Evolutionary conservation across 2,113 vertebrate species (phyloP).

Genomic region (Eptatretus burgeri): DNA sequence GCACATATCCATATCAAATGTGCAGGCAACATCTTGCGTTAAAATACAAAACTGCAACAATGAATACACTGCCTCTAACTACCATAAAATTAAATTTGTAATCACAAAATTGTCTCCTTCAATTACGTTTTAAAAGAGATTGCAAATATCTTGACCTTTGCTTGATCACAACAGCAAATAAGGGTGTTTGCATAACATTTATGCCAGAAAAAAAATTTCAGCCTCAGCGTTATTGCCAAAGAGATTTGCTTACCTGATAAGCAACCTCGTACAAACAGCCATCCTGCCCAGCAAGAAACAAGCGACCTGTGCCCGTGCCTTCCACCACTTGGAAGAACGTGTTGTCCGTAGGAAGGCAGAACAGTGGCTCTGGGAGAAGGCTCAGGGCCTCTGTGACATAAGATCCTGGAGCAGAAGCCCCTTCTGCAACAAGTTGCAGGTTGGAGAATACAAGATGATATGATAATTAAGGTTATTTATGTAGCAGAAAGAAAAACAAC

Average conservation of each 20-base stretch:
- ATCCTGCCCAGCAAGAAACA: constrained; percentile 81
- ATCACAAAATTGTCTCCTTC: not conserved
- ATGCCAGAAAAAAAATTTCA: too few relatives aligned
- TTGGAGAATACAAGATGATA: too few relatives aligned
- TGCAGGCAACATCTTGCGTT: not conserved
- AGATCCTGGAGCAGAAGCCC: too few relatives aligned
- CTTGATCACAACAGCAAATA: not conserved
- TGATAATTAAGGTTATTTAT: too few relatives aligned
- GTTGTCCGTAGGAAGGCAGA: constrained; percentile 81
- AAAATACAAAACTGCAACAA: not conserved
- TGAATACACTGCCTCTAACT: too few relatives aligned
- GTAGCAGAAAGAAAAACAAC: too few relatives aligned
- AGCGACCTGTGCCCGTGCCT: constrained; percentile 53
- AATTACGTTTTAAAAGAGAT: not conserved
- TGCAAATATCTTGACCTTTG: not conserved
- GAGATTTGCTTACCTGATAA: constrained; percentile 27
- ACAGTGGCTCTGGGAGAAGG: constrained; percentile 65
- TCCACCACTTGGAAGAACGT: constrained; percentile 61
- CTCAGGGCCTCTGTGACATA: constrained; percentile 20
- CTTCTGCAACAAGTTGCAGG: too few relatives aligned
- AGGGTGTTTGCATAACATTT: not conserved
- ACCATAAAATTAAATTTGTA: too few relatives aligned
- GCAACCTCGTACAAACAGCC: constrained; percentile 88
- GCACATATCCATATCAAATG: not conserved
- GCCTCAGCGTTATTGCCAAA: too few relatives aligned